Conservation (phyloP, 2,113 vertebrate species). For the Chamaea fasciata region DNA sequence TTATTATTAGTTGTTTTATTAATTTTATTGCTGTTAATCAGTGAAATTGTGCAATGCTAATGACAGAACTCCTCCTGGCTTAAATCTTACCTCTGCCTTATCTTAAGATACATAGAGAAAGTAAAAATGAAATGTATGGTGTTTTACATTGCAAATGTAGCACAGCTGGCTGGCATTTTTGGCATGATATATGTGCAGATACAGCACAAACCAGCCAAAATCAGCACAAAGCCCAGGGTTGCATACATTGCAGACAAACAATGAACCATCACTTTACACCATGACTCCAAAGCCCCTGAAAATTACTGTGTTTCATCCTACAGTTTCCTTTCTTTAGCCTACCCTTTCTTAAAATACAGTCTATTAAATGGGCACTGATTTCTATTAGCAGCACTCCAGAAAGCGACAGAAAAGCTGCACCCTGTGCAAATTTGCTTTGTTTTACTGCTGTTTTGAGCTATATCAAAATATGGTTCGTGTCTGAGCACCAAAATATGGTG, state of each 20-base stretch:
- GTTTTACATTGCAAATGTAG: not conserved
- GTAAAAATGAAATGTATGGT: not conserved
- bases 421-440: not conserved
- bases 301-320: not conserved
- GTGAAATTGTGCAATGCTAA: not conserved
- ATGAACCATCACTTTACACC: not conserved
- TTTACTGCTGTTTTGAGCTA: not conserved
- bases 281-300: not conserved
- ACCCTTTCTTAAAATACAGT: not conserved
- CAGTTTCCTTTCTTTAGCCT: not conserved
- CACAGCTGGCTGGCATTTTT: not conserved
- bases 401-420: not conserved
- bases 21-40: not conserved
- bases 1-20: not conserved
- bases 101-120: not conserved
- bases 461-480: not conserved
- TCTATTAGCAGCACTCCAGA: not conserved
- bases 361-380: not conserved
- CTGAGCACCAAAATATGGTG: not conserved
- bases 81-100: not conserved
- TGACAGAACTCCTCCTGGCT: not conserved
- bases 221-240: not conserved
- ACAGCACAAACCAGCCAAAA: constrained; percentile 5
- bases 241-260: not conserved
- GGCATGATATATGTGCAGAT: not conserved